A percentile compares a stretch with the other conserved stretches of the same genome.
phyloP scores from a whole-genome alignment of 2,113 vertebrate genomes.

The Mugil cephalus region DNA sequence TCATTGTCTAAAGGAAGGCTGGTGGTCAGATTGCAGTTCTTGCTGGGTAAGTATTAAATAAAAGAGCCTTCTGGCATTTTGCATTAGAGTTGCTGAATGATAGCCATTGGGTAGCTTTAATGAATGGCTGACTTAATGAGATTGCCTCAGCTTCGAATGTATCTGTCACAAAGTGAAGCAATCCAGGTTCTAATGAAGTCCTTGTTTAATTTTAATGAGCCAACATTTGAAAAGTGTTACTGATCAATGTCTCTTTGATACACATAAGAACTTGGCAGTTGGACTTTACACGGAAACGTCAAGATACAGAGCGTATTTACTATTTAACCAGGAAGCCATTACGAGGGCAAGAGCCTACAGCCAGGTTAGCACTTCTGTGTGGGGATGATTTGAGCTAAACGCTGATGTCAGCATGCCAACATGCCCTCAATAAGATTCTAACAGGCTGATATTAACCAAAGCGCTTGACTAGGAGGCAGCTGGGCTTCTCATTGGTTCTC shows the following conservation, averaged over 20 bases:
- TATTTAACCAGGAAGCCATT: background rate
- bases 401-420: background rate
- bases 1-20: slow-evolving; percentile 30
- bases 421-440: background rate
- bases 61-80: slow-evolving; percentile 33
- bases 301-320: background rate
- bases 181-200: slow-evolving; percentile 39
- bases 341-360: background rate
- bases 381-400: background rate
- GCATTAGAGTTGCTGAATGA: slow-evolving; percentile 35
- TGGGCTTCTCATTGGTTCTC: no score
- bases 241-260: slow-evolving; percentile 35
- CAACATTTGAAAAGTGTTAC: slow-evolving; percentile 26
- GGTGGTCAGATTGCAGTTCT: slow-evolving; percentile 29
- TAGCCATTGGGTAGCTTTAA: slow-evolving; percentile 33
- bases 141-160: slow-evolving; percentile 5
- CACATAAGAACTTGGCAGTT: background rate
- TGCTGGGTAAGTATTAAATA: slow-evolving; percentile 50
- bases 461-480: no score
- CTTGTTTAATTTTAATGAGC: slow-evolving; percentile 47
- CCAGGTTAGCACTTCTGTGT: background rate
- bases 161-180: slow-evolving; percentile 14
- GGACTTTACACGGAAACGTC: background rate
- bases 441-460: no score
- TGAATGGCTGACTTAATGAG: slow-evolving; percentile 55